phyloP scores from a whole-genome alignment of 1,140 invertebrate genomes.

The Rhagoletis pomonella region DNA sequence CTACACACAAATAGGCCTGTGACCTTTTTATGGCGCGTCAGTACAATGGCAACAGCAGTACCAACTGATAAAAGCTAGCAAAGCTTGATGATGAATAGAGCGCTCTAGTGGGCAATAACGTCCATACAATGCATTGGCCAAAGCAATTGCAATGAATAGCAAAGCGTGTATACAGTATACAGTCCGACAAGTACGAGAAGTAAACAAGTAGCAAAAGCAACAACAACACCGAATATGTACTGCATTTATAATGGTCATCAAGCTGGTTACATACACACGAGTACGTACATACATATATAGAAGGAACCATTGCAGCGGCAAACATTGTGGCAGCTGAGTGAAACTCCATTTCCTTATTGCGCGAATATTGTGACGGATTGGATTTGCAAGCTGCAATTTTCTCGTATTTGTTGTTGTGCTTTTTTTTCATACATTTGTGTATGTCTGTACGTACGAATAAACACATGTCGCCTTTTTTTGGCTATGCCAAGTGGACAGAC shows the following conservation, averaged over 20 bases:
- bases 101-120: constrained; percentile 14
- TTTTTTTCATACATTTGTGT: background rate
- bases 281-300: background rate
- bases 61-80: constrained; percentile 11
- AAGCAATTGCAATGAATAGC: background rate
- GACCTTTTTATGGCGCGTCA: constrained; percentile 15
- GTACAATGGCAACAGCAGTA: background rate
- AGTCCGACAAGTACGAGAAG: background rate
- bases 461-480: background rate
- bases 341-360: constrained; percentile 34
- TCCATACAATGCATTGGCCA: background rate
- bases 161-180: background rate
- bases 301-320: constrained; percentile 19
- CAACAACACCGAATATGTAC: background rate
- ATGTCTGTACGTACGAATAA: background rate
- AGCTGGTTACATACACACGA: constrained; percentile 11
- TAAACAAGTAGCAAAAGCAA: constrained; percentile 13
- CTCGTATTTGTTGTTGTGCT: background rate
- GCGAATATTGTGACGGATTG: constrained; percentile 37
- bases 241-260: background rate
- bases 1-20: background rate
- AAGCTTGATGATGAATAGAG: constrained; percentile 44
- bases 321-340: background rate
- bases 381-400: background rate
- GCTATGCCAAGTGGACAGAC: background rate